A percentile compares a stretch with the other conserved stretches of the same genome.
These are phyloP conservation scores for Thamnophis elegans DNA, from an alignment of 2,797 vertebrate genomes.

Conservation along the genomic window DNA sequence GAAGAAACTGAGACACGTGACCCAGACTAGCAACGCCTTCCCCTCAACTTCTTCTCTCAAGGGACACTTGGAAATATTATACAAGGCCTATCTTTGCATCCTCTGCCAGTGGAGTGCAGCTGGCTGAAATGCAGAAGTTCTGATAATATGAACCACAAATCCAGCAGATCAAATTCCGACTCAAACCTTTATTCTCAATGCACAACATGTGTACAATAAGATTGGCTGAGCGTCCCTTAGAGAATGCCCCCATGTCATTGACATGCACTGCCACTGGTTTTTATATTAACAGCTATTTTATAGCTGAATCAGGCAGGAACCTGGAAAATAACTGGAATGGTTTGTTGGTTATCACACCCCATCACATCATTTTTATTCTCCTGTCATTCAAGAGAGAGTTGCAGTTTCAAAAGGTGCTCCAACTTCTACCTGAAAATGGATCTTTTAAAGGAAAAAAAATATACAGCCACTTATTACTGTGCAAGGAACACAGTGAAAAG, in stretches of 20 bases:
- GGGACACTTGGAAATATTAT: neutral
- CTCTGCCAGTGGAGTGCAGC: neutral
- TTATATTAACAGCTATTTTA: neutral
- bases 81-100: neutral
- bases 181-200: no score
- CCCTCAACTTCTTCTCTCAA: neutral
- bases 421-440: neutral
- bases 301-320: neutral
- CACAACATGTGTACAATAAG: no score
- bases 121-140: neutral
- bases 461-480: neutral
- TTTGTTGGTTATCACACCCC: neutral
- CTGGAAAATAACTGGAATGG: neutral
- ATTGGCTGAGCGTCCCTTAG: no score
- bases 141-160: neutral
- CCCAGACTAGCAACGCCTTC: neutral
- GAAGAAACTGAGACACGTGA: neutral
- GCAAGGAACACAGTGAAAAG: neutral
- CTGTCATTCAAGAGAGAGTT: neutral
- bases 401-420: neutral
- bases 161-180: no score
- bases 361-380: neutral
- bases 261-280: neutral
- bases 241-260: neutral
- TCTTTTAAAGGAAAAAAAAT: neutral